Conservation (phyloP, 1,140 invertebrate genomes). For the Schlechtendalia chinensis region DNA sequence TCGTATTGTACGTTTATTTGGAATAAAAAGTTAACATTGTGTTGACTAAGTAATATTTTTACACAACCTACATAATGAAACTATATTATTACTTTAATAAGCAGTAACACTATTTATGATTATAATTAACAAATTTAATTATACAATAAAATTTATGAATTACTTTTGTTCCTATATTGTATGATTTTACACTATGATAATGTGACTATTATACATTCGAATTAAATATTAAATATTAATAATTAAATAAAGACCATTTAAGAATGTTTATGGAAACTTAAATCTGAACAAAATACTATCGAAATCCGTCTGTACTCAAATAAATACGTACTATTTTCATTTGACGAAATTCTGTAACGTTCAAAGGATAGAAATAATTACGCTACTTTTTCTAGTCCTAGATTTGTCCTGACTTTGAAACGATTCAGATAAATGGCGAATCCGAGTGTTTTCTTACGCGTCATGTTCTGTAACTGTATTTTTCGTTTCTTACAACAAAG, state of each 20-base stretch:
- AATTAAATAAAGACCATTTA: too few species aligned
- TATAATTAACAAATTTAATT: too few species aligned
- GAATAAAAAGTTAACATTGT: conserved; percentile 6
- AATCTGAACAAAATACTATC: too few species aligned
- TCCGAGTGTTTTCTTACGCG: conserved; percentile 7
- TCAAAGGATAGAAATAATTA: too few species aligned
- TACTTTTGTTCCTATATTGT: not conserved
- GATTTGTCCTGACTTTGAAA: not conserved
- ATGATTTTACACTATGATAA: not conserved
- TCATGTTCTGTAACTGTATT: not conserved
- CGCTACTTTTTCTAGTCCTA: not conserved
- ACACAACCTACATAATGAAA: not conserved
- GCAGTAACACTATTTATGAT: too few species aligned
- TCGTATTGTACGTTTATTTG: not conserved
- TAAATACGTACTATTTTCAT: too few species aligned
- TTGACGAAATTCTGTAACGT: too few species aligned
- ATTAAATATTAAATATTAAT: too few species aligned
- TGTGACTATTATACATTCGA: not conserved
- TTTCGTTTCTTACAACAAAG: not conserved
- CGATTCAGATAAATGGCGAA: not conserved
- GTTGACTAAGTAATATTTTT: not conserved
- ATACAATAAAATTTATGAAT: not conserved
- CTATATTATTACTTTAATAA: too few species aligned
- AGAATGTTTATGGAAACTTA: too few species aligned
- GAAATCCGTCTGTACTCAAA: too few species aligned